phyloP scores from a whole-genome alignment of 2,113 vertebrate genomes.

The Psilopogon haemacephalus region DNA sequence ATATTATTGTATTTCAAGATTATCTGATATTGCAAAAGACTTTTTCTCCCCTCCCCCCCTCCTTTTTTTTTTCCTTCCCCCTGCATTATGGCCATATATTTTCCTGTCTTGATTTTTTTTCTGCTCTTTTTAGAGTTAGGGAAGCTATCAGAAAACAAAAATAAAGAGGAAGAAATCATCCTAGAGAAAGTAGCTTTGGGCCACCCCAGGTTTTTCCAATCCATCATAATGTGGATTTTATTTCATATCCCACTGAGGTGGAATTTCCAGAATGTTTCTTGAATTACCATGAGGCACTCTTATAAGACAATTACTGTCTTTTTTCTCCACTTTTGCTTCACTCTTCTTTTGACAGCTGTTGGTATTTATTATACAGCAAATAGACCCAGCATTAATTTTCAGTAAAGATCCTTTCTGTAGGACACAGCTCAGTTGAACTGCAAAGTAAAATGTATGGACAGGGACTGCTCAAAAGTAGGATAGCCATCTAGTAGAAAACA shows the following conservation, averaged over 20 bases:
- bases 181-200: constrained; percentile 68
- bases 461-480: not conserved
- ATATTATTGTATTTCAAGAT: constrained; percentile 66
- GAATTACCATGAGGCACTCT: constrained; percentile 72
- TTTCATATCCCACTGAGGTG: constrained; percentile 53
- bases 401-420: not conserved
- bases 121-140: constrained; percentile 69
- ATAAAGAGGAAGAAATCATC: constrained; percentile 78
- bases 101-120: constrained; percentile 30
- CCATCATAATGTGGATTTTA: constrained; percentile 74
- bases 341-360: constrained; percentile 57
- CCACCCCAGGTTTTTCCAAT: constrained; percentile 73
- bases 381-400: not conserved
- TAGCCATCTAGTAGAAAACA: not conserved
- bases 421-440: not conserved
- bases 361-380: constrained; percentile 2
- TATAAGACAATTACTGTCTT: constrained; percentile 80
- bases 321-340: not conserved
- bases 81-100: constrained; percentile 29
- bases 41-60: not conserved
- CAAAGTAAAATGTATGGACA: not conserved
- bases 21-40: constrained; percentile 53
- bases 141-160: constrained; percentile 70
- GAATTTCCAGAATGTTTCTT: constrained; percentile 71
- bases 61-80: not conserved